Conservation (phyloP, 2,888 invertebrate species). For the Xestia c-nigrum region DNA sequence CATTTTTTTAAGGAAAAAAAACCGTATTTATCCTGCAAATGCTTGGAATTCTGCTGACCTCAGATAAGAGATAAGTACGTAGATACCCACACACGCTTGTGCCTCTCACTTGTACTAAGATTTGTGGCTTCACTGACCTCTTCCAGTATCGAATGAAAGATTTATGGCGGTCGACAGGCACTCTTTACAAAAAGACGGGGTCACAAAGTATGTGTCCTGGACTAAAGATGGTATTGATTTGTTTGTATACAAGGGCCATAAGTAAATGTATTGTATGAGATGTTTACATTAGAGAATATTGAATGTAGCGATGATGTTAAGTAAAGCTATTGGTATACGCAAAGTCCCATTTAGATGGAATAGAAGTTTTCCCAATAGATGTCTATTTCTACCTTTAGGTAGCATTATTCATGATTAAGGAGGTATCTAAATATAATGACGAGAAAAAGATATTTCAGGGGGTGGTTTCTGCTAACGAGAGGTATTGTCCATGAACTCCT, state of each 20-base stretch:
- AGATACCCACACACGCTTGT: constrained; percentile 12
- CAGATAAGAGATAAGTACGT: neutral
- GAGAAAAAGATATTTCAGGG: no score
- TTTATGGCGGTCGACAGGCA: constrained; percentile 83
- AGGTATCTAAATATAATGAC: no score
- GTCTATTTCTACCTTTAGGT: neutral
- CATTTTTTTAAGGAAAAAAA: neutral
- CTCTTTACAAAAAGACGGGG: constrained; percentile 76
- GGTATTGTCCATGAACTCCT: no score
- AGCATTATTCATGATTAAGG: neutral
- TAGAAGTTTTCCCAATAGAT: neutral
- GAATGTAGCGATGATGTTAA: neutral
- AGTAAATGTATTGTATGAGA: constrained; percentile 3
- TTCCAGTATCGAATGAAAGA: constrained; percentile 78
- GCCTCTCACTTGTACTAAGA: constrained; percentile 47
- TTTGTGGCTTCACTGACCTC: constrained; percentile 76
- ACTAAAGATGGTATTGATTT: constrained; percentile 52
- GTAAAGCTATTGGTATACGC: neutral
- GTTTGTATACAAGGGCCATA: constrained; percentile 18
- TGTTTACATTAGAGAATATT: neutral
- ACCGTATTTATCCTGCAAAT: neutral
- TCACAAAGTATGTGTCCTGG: constrained; percentile 66
- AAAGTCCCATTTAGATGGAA: neutral
- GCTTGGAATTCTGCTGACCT: neutral
- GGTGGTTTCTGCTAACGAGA: no score